Evolutionary conservation across 1,140 invertebrate species (phyloP), one percentile per base, ranked within the genome.

Genomic region (Papilio dardanus): DNA sequence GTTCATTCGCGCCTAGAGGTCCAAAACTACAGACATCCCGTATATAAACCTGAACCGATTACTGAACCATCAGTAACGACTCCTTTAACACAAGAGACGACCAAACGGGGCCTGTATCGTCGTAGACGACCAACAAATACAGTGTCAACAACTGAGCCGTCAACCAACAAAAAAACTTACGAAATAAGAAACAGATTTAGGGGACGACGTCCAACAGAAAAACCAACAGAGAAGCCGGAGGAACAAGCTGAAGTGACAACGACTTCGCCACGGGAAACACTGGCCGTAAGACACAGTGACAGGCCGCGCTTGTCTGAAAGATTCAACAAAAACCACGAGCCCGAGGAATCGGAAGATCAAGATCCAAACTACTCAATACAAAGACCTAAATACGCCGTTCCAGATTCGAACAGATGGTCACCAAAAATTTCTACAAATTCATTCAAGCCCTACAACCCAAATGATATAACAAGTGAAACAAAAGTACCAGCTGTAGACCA

Each of bases 361-460:
- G 92, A 93, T 33, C 81, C 88, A 0, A 93, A 93, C 81, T 92
- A 88, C 77, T 94, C 93, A 2, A 91, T 94, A 40, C 91, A 91
- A 77, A 88, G 88, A 75, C 92, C 93, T 8, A 92, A 90, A 81
- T 93, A 92, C 58, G 86, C 86, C 1, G 82, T 88, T 77, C 90
- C 86, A 31, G 90, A 92, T 19, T 94, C 95, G 65, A 95, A 95
- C 6, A 94, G 95, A 54, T 96, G 96, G 96, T 96, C 96, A 1
- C 94, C 95, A 5, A 95, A 95, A 79, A 79, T 95, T 69, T 94
- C 94, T 10, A 87, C 86, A 31, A 93, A 93, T 75, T 94, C 94
- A 4, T 95, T 95, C 77, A 94, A 95, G 80, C 94, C 94, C 6
- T 94, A 91, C 77, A 94, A 94, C 76, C 91, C 93, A 3, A 95